A percentile compares a stretch with the other conserved stretches of the same genome.
Conservation (phyloP, 1,140 invertebrate genomes). For the Hylyphantes graminicola region DNA sequence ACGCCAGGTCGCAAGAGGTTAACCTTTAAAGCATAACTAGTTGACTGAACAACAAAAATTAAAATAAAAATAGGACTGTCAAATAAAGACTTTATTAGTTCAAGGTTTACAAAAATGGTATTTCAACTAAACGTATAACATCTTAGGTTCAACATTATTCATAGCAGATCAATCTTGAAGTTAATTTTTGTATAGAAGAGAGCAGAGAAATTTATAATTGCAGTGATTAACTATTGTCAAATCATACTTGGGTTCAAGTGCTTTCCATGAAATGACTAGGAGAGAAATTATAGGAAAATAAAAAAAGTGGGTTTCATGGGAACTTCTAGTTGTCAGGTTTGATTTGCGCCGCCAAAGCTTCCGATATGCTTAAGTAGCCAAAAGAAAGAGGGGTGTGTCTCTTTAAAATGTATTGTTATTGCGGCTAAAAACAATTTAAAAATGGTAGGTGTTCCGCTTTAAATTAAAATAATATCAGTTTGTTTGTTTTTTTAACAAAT, state of each 20-base stretch:
- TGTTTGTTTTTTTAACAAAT: too few species aligned
- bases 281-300: neutral
- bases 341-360: too few species aligned
- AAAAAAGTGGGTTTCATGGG: neutral
- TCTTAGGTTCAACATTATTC: slow-evolving; percentile 1
- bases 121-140: slow-evolving; percentile 55
- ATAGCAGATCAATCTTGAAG: slow-evolving; percentile 1
- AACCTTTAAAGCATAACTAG: too few species aligned
- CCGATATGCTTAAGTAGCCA: too few species aligned
- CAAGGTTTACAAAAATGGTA: slow-evolving; percentile 33
- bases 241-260: neutral
- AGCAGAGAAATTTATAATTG: slow-evolving; percentile 17
- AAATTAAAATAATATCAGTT: too few species aligned
- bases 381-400: too few species aligned
- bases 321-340: too few species aligned
- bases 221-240: neutral
- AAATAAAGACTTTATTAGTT: slow-evolving; percentile 42
- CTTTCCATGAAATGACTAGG: neutral
- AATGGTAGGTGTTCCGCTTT: too few species aligned
- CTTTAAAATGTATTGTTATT: too few species aligned
- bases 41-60: too few species aligned
- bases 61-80: neutral
- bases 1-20: too few species aligned
- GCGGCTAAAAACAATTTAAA: too few species aligned
- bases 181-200: slow-evolving; percentile 25